phyloP scores from a whole-genome alignment of 2,888 invertebrate species.

The Steinernema hermaphroditum region DNA sequence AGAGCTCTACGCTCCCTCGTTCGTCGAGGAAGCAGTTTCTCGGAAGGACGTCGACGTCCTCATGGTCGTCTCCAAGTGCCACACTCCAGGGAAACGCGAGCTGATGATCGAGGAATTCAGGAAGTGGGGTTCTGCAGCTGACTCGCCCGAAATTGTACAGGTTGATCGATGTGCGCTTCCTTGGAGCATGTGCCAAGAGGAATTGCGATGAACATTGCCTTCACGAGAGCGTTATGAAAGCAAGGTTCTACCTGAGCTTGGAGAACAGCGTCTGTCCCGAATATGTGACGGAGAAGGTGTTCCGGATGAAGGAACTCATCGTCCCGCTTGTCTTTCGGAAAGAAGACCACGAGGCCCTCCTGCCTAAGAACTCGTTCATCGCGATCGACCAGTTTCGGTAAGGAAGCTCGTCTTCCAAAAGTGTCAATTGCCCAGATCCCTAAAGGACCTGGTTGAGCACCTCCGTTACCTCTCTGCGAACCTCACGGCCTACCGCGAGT shows the following conservation, averaged over 20 bases:
- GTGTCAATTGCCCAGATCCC: not conserved
- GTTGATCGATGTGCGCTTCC: not conserved
- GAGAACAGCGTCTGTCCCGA: constrained; percentile 9
- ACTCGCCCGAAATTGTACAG: not conserved
- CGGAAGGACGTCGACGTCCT: not conserved
- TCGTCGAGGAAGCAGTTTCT: not conserved
- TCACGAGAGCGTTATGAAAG: not conserved
- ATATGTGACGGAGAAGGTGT: constrained; percentile 8
- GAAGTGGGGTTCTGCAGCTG: not conserved
- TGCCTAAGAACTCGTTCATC: not conserved
- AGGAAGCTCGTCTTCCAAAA: not conserved
- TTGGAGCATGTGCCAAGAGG: not conserved
- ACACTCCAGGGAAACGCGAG: not conserved
- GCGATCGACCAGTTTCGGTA: not conserved
- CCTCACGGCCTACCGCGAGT: not conserved
- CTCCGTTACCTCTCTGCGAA: not conserved
- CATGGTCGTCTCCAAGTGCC: constrained; percentile 4
- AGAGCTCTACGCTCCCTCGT: not conserved
- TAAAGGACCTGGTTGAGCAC: not conserved
- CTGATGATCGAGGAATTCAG: not conserved
- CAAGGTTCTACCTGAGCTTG: constrained; percentile 5
- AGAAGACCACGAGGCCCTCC: not conserved
- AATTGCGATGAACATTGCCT: not conserved
- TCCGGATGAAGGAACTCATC: not conserved
- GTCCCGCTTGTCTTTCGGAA: not conserved